Conservation (phyloP, 2,797 vertebrate genomes). For the Alectoris magna region DNA sequence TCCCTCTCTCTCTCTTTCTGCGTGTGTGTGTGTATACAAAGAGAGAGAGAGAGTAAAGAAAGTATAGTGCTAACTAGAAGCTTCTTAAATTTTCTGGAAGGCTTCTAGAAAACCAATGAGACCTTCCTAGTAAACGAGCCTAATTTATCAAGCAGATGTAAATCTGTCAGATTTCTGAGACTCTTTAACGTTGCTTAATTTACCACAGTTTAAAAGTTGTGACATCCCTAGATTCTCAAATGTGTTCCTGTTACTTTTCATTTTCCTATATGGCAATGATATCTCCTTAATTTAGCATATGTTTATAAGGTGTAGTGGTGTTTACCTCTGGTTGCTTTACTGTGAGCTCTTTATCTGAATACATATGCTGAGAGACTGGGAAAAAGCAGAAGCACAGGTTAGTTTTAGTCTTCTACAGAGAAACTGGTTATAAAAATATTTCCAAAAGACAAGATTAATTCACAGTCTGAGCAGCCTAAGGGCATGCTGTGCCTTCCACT, state of each 20-base stretch:
- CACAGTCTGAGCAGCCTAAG: constrained; percentile 9
- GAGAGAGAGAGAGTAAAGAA: not conserved
- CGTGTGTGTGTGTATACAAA: not conserved
- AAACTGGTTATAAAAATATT: constrained; percentile 4
- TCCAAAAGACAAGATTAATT: constrained; percentile 37
- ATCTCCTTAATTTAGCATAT: not conserved
- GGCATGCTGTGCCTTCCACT: constrained; percentile 1
- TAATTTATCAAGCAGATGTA: not conserved
- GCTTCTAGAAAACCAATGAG: not conserved
- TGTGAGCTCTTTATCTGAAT: not conserved
- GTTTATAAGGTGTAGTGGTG: not conserved
- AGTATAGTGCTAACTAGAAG: not conserved
- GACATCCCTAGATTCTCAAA: not conserved
- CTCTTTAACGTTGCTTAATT: not conserved
- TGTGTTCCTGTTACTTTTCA: not conserved
- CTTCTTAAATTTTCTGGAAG: not conserved
- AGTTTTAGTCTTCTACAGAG: not conserved
- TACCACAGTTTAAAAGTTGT: not conserved
- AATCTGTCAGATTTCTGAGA: not conserved
- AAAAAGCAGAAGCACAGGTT: not conserved
- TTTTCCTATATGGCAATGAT: not conserved
- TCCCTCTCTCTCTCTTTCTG: no score
- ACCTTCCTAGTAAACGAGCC: not conserved
- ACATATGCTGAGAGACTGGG: not conserved
- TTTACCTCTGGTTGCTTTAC: not conserved